A percentile compares a stretch with the other conserved stretches of the same genome.
Conservation (phyloP, 1,140 invertebrate genomes). For the Ceratoteleas bidentatus region DNA sequence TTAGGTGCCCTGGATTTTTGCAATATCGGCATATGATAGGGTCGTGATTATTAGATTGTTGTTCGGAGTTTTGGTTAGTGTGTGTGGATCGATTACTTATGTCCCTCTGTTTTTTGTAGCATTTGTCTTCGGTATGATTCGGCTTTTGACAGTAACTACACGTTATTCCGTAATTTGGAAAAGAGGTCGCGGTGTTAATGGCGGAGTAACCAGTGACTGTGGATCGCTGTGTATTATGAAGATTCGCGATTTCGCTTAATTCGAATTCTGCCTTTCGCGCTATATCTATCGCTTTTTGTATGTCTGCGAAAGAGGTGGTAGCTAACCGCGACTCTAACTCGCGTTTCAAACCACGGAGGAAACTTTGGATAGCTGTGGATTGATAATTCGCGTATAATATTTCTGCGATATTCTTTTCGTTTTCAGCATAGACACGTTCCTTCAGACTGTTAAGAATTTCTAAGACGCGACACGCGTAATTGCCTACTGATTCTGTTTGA, state of each 20-base stretch:
- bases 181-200: not conserved
- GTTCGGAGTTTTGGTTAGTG: not conserved
- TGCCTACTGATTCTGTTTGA: not conserved
- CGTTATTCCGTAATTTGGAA: not conserved
- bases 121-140: not conserved
- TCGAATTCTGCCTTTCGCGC: not conserved
- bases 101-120: not conserved
- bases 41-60: not conserved
- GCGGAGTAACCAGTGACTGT: not conserved
- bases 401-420: not conserved
- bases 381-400: not conserved
- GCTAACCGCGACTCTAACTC: not conserved
- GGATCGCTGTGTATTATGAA: not conserved
- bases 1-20: not conserved
- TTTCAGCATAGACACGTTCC: not conserved
- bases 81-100: not conserved
- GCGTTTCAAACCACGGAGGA: not conserved
- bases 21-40: not conserved
- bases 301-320: not conserved
- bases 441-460: not conserved
- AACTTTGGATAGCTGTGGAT: not conserved
- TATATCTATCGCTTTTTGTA: not conserved
- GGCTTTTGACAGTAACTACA: not conserved
- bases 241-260: not conserved
- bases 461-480: not conserved